phyloP scores from a whole-genome alignment of 2,888 invertebrate species.

The Orchestes rusci region DNA sequence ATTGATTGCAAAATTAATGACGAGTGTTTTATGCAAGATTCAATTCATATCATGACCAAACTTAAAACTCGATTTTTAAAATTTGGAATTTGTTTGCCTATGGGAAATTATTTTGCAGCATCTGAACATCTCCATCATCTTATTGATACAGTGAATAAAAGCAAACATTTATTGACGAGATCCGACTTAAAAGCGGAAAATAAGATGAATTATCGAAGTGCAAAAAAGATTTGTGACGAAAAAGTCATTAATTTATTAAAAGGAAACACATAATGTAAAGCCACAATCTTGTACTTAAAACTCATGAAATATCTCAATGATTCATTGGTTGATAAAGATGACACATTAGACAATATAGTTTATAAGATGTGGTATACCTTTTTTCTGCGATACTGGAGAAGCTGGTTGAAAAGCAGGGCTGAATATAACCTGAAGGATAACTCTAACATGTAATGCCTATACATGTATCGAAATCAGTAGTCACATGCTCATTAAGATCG shows the following conservation, averaged over 20 bases:
- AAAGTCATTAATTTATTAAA: conserved; percentile 10
- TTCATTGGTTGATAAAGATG: conserved; percentile 9
- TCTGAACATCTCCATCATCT: conserved; percentile 7
- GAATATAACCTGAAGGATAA: conserved; percentile 5
- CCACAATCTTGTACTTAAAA: conserved; percentile 16
- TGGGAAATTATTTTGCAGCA: conserved; percentile 10
- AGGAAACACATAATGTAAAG: conserved; percentile 10
- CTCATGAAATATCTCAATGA: conserved; percentile 17
- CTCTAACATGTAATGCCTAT: conserved; percentile 8
- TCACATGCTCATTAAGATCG: neutral
- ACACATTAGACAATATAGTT: conserved; percentile 1
- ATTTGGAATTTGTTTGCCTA: conserved; percentile 4
- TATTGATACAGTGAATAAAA: conserved; percentile 3
- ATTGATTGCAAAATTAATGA: conserved; percentile 1
- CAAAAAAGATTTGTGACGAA: conserved; percentile 10
- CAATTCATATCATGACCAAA: conserved; percentile 15
- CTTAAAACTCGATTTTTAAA: conserved; percentile 16
- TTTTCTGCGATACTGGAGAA: conserved; percentile 3
- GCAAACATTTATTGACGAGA: conserved; percentile 14
- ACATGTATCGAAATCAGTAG: conserved; percentile 3
- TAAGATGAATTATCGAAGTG: conserved; percentile 13
- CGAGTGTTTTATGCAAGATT: conserved; percentile 13
- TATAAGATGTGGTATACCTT: conserved; percentile 14
- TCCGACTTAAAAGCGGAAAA: conserved; percentile 14
- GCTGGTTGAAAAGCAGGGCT: conserved; percentile 1